Percentiles rank a stretch among this genome's conserved stretches.
Evolutionary conservation across 2,888 invertebrate species (phyloP).

Genomic region (Lithophane ornitopus): DNA sequence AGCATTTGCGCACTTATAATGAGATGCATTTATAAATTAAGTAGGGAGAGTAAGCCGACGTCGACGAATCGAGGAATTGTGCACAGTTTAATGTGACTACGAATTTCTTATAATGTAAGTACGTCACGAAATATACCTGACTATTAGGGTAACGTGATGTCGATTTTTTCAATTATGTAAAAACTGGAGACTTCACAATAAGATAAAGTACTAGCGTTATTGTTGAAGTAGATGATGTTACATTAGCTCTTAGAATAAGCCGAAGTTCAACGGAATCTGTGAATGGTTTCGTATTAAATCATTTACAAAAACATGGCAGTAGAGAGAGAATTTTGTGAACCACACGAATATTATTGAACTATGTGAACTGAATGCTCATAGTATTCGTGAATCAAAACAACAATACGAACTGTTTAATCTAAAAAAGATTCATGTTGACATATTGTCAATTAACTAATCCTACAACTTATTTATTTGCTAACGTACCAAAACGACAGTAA

Average conservation of each 20-base stretch:
- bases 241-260: constrained; percentile 81
- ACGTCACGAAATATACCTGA: constrained; percentile 74
- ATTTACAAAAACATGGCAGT: constrained; percentile 41
- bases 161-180: constrained; percentile 82
- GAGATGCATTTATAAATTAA: constrained; percentile 67
- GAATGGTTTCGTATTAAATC: constrained; percentile 60
- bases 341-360: constrained; percentile 47
- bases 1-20: constrained; percentile 57
- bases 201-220: constrained; percentile 78
- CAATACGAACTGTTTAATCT: constrained; percentile 20
- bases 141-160: constrained; percentile 70
- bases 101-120: constrained; percentile 81
- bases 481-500: constrained; percentile 75
- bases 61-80: constrained; percentile 87
- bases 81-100: constrained; percentile 83
- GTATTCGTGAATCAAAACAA: constrained; percentile 44
- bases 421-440: constrained; percentile 44
- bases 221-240: constrained; percentile 85
- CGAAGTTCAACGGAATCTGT: constrained; percentile 63
- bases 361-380: constrained; percentile 46
- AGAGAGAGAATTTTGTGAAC: constrained; percentile 41
- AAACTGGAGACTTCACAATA: constrained; percentile 80
- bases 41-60: constrained; percentile 70
- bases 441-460: constrained; percentile 58
- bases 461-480: constrained; percentile 71